Evolutionary conservation across 2,113 vertebrate species (phyloP), one percentile per base, ranked within the genome.

Genomic region (Chrysemys picta): DNA sequence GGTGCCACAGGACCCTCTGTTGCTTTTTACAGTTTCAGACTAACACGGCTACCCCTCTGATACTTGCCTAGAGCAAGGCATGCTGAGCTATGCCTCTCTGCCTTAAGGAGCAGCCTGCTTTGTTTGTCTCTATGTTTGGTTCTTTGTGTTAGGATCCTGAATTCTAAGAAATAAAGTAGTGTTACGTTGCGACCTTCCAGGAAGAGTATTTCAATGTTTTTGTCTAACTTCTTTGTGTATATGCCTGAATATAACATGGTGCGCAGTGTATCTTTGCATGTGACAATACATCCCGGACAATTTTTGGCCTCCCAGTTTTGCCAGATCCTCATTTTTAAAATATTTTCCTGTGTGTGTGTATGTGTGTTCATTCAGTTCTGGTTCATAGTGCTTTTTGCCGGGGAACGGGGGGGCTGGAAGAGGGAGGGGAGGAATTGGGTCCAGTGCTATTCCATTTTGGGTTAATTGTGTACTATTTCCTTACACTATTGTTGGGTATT

Each of bases 241-340:
- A 65, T 65, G 16, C 31, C 7, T n/a, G 62, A 65, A n/a, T 31
- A 16, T 62, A 62, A 31, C 59, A 76, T 78, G 19, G 12, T 56
- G 25, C 5, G 45, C 0, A 0, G 1, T 69, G 10, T 49, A 50
- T 84, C 11, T 59, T 80, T 9, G 27, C 59, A 65, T 54, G 25
- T 84, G 38, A 50, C 3, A 56, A 42, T 4, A 5, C 86, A 27
- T 79, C 53, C 85, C 56, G 47, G 53, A 50, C 17, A 57, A 56
- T 16, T 53, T 31, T 38, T 42, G 38, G n/a, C 25, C 1, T 83
- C 38, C 49, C 21, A 3, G 62, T 89, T 91, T 76, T 12, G 29
- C 7, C 35, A 9, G n/a, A 7, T 62, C 87, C 76, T 94, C 29
- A 38, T 53, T 87, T 93, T 81, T 52, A 25, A n/a, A 84, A 86